Evolutionary conservation across 2,888 invertebrate species (phyloP), one percentile per base, ranked within the genome.

Genomic region (Dicranocentrus wangi): DNA sequence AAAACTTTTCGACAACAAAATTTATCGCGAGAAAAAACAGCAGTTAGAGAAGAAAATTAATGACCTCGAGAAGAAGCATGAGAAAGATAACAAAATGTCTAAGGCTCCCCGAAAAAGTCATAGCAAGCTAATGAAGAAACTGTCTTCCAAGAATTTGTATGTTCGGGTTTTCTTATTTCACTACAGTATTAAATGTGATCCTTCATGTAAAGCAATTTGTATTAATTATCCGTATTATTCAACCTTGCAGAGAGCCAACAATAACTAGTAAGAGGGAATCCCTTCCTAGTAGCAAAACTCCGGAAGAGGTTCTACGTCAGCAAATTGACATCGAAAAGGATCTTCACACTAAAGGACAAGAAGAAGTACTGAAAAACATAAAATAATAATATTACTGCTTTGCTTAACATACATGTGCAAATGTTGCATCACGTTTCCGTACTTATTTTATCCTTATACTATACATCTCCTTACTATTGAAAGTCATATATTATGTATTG

Each of bases 11-110:
- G 93, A 94, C 3, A 92, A 93, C 88, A 97, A 97, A 89, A 88
- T 92, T 53, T 95, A 96, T 15, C 92, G 93, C 73, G 96, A 97
- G 87, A 95, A 95, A 88, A 92, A 93, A 55, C 88, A 92, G 0
- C 97, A 97, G 88, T 89, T 97, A 85, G 95, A 96, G 73, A 95
- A 96, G 88, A 97, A 97, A 88, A 89, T 98, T 75, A 96, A 97
- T 87, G 91, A 92, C 28, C 88, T 97, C 78, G 91, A 93, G 71
- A 93, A 94, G 88, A 95, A 95, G 87, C 93, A 94, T 87, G 95
- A 95, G 86, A 94, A 95, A 89, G 91, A 88, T 82, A 88, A 87
- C 58, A 86, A 84, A 72, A 82, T 84, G 51, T 63, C 73, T 47
- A 86, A 85, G 65, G 78, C 75, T 61, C 84, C 82, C 1, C 79